Base-by-base conservation (phyloP, 1,140 invertebrate genomes). In the Drosophila subobscura region DNA sequence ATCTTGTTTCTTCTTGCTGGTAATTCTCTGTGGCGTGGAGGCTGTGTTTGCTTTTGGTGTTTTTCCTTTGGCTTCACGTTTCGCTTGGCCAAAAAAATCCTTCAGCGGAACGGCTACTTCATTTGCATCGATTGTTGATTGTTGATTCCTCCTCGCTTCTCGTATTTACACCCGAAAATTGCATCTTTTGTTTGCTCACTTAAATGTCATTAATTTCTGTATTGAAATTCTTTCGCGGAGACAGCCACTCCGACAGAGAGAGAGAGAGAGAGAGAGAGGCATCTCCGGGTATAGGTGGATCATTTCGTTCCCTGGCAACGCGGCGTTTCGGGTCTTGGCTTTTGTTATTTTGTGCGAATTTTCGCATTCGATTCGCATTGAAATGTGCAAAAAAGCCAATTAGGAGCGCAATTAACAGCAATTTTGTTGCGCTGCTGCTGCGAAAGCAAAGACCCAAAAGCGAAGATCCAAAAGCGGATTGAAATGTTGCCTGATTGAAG, bases 341-440 rank as follows among this genome's bases (percentile, higher is more conserved):
- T 76, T 72, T 58, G 77, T 78, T 86, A 86, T 86, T 86, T 86
- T 86, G 81, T 86, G 81, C 55, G 81, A 86, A 59, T 86, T 86
- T 88, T 86, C 81, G 49, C 77, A 54, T 70, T 68, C 61, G 84
- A 63, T 80, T 81, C 52, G 70, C 76, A 84, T 77, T 84, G 81
- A 85, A 80, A 77, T 85, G 80, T 86, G 73, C 78, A 86, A 88
- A 81, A 77, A 65, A 27, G 49, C 55, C 70, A 88, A 86, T 86
- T 86, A 86, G 81, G 57, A 37, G 33, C 58, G 70, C 74, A 86
- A 86, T 86, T 86, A 86, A 76, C 80, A 72, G 51, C 76, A 85
- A 84, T 75, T 75, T 75, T 59, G 71, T 57, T 66, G 60, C 44
- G 55, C 53, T 64, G 37, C 42, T 47, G 37, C 55, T 37, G 55